A percentile compares a stretch with the other conserved stretches of the same genome.
Evolutionary conservation across 2,113 vertebrate genomes (phyloP).

Genomic region (Leiothrix lutea): DNA sequence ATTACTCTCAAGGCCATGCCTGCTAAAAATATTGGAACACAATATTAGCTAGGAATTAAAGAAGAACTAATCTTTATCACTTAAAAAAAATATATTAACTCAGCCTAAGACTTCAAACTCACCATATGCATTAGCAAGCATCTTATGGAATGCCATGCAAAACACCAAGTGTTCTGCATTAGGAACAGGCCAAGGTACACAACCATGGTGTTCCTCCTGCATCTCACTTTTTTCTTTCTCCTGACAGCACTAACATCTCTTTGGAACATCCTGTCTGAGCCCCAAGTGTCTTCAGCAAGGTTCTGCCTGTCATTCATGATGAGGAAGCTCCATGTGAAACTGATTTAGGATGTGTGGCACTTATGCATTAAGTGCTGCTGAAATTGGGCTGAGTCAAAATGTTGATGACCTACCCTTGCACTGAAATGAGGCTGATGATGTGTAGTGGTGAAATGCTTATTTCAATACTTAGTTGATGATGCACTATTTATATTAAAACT

Average conservation of each 20-base stretch:
- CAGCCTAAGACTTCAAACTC: neutral
- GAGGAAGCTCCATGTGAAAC: neutral
- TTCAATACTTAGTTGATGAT: conserved; percentile 45
- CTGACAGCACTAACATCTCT: neutral
- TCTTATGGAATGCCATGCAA: neutral
- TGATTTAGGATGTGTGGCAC: neutral
- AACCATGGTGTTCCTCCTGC: neutral
- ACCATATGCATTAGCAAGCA: neutral
- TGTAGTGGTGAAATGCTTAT: neutral
- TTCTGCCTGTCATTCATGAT: neutral
- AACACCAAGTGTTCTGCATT: neutral
- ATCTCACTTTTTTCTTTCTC: neutral
- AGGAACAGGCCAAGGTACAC: neutral
- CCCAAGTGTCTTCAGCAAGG: neutral
- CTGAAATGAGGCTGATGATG: conserved; percentile 19
- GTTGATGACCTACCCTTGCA: neutral
- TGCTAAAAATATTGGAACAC: neutral
- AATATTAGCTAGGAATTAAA: neutral
- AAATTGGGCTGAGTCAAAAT: conserved; percentile 11
- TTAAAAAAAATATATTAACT: neutral
- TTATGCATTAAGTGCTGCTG: neutral
- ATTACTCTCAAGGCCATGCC: neutral
- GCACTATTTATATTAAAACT: conserved; percentile 46
- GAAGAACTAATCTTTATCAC: neutral
- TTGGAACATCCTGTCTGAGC: neutral